Evolutionary conservation across 2,797 vertebrate genomes (phyloP).

Genomic region (Knipowitschia caucasica): DNA sequence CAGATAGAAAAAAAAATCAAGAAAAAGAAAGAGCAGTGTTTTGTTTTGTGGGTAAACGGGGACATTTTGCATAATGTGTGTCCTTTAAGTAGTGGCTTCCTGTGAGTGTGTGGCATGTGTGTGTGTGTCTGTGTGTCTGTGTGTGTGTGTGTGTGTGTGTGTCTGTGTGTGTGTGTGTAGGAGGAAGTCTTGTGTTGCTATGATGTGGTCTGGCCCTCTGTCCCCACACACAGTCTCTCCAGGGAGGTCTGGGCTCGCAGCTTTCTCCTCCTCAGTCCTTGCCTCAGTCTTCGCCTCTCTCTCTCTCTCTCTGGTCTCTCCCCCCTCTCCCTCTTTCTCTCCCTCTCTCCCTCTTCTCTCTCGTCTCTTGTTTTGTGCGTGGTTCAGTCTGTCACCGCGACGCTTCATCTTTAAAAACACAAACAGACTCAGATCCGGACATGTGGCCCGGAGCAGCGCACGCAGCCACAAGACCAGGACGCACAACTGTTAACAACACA

Average conservation of each 20-base stretch:
- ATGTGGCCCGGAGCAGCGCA: background rate
- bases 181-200: constrained; percentile 83
- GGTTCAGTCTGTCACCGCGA: background rate
- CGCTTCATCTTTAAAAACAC: background rate
- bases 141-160: background rate
- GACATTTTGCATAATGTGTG: too few relatives aligned
- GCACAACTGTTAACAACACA: too few relatives aligned
- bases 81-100: too few relatives aligned
- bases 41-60: too few relatives aligned
- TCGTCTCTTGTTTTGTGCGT: background rate
- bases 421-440: background rate
- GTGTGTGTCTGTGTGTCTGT: constrained; percentile 51
- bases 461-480: background rate
- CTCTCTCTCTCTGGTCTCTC: background rate
- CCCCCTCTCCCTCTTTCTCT: background rate
- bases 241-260: constrained; percentile 35
- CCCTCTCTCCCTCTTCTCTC: background rate
- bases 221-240: constrained; percentile 76
- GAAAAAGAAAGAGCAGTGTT: too few relatives aligned
- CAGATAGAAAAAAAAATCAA: too few relatives aligned
- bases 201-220: constrained; percentile 85
- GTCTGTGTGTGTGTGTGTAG: constrained; percentile 38
- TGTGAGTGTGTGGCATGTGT: background rate
- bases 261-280: background rate
- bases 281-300: background rate